Conservation (phyloP, 1,140 invertebrate species). For the Drosophila lini region DNA sequence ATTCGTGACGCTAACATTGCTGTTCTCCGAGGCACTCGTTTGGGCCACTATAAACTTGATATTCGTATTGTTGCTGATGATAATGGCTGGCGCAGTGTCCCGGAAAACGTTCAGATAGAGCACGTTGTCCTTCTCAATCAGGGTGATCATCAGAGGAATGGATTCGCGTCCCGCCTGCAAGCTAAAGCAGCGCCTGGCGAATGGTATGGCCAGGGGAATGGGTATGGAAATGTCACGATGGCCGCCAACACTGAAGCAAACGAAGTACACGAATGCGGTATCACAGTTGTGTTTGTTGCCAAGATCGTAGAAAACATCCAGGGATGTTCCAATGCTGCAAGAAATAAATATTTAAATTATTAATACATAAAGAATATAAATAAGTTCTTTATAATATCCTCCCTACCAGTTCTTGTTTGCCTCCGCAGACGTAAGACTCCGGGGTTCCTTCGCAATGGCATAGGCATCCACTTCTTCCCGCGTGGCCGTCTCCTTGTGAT, state of each 20-base stretch:
- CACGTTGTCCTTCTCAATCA: slow-evolving; percentile 75
- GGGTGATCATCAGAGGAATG: slow-evolving; percentile 65
- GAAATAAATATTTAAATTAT: neutral
- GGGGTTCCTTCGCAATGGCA: slow-evolving; percentile 10
- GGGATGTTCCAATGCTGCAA: slow-evolving; percentile 50
- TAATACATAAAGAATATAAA: no score
- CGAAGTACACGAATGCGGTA: slow-evolving; percentile 75
- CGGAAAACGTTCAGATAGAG: slow-evolving; percentile 72
- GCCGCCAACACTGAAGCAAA: slow-evolving; percentile 55
- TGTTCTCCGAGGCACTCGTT: slow-evolving; percentile 73
- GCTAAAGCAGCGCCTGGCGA: slow-evolving; percentile 74
- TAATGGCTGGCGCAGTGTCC: slow-evolving; percentile 65
- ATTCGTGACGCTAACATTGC: slow-evolving; percentile 69
- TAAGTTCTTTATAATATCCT: neutral
- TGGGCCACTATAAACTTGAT: slow-evolving; percentile 75
- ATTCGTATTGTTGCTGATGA: slow-evolving; percentile 75
- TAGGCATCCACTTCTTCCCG: slow-evolving; percentile 43
- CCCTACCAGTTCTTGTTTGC: slow-evolving; percentile 32
- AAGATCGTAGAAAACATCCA: slow-evolving; percentile 71
- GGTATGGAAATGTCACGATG: slow-evolving; percentile 70
- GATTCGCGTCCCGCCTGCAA: slow-evolving; percentile 67
- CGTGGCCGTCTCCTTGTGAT: slow-evolving; percentile 67
- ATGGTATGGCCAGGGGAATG: slow-evolving; percentile 63
- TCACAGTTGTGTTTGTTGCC: slow-evolving; percentile 63
- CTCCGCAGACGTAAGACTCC: slow-evolving; percentile 19